These are phyloP conservation scores for Gryon sp. DNA, from an alignment of 1,140 invertebrate genomes.

Conservation along the genomic window DNA sequence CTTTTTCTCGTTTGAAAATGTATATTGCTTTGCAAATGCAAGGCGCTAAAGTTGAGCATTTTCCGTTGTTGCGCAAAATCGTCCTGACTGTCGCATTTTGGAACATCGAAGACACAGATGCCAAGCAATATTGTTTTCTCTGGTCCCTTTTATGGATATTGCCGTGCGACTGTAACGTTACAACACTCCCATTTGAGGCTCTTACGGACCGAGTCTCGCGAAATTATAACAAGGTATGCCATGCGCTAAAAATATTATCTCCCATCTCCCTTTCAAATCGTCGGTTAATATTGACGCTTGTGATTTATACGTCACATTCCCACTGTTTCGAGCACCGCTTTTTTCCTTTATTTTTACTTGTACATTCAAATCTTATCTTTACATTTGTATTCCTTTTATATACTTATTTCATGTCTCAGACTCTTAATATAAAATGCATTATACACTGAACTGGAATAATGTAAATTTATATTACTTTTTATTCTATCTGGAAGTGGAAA, in stretches of 20 bases:
- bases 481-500: too few relatives aligned
- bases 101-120: slow-evolving; percentile 71
- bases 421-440: too few relatives aligned
- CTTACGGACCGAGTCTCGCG: slow-evolving; percentile 50
- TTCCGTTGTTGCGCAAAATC: slow-evolving; percentile 51
- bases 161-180: slow-evolving; percentile 66
- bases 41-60: slow-evolving; percentile 36
- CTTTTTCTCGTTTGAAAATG: too few relatives aligned
- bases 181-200: slow-evolving; percentile 58
- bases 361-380: too few relatives aligned
- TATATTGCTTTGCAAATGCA: too few relatives aligned
- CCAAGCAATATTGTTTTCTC: slow-evolving; percentile 76
- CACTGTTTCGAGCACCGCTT: too few relatives aligned
- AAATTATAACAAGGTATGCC: slow-evolving; percentile 57
- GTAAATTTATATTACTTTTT: too few relatives aligned
- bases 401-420: too few relatives aligned
- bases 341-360: too few relatives aligned
- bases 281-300: slow-evolving; percentile 28
- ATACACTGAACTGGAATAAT: too few relatives aligned
- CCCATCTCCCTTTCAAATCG: slow-evolving; percentile 37
- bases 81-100: slow-evolving; percentile 49
- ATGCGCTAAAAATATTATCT: slow-evolving; percentile 52
- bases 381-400: too few relatives aligned
- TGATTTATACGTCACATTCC: too few relatives aligned
- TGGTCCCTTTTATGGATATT: slow-evolving; percentile 78